Percentiles rank a stretch among this genome's conserved stretches.
Conservation (phyloP, 1,140 invertebrate genomes). For the Drosophila sp. region DNA sequence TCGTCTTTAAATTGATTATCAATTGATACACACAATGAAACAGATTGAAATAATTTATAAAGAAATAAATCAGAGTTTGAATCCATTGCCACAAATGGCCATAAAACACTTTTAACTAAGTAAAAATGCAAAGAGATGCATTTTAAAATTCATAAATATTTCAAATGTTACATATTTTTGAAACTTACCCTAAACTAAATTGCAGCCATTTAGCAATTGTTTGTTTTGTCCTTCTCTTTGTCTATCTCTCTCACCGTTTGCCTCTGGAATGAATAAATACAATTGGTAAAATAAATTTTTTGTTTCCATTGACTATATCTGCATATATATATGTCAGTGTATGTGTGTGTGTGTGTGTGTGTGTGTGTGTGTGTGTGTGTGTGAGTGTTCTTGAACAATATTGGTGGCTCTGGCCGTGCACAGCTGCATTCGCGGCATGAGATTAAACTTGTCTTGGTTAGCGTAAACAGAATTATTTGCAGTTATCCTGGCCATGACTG, state of each 20-base stretch:
- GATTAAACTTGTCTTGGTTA: constrained; percentile 73
- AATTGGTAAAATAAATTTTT: neutral
- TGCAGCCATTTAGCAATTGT: neutral
- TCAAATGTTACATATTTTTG: neutral
- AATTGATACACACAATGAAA: too few relatives aligned
- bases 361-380: neutral
- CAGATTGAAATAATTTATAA: too few relatives aligned
- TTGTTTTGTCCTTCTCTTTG: neutral
- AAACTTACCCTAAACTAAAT: constrained; percentile 1
- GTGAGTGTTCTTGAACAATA: neutral
- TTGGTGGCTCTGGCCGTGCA: constrained; percentile 10
- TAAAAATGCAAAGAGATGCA: neutral
- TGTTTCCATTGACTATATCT: neutral
- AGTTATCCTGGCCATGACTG: constrained; percentile 35
- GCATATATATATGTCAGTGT: neutral
- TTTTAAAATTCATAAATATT: neutral
- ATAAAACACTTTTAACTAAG: too few relatives aligned
- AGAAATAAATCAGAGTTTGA: too few relatives aligned
- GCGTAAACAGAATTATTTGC: constrained; percentile 69
- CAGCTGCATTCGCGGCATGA: constrained; percentile 55
- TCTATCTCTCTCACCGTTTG: neutral
- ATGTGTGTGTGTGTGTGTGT: neutral
- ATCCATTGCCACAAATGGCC: too few relatives aligned
- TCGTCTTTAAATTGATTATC: too few relatives aligned
- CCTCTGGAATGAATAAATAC: neutral